Percentiles rank a stretch among this genome's conserved stretches.
These are phyloP conservation scores for Delphinapterus leucas DNA, from an alignment of 2,113 vertebrate genomes.

Conservation along the genomic window DNA sequence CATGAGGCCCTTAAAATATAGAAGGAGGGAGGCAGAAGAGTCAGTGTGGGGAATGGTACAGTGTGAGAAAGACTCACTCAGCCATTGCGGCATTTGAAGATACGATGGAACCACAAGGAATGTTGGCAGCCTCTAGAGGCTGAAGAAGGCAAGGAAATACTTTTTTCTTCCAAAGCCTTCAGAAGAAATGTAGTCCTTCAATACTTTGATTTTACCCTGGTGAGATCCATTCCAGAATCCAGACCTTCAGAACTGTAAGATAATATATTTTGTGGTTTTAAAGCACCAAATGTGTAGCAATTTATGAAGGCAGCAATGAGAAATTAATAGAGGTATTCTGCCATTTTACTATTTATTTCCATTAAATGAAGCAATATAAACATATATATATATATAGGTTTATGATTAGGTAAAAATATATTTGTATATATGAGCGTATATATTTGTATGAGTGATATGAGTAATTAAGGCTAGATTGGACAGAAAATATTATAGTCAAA, in stretches of 20 bases:
- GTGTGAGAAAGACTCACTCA: neutral
- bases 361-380: neutral
- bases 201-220: neutral
- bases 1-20: neutral
- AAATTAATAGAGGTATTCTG: neutral
- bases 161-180: neutral
- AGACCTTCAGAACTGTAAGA: neutral
- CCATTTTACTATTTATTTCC: neutral
- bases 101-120: neutral
- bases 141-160: neutral
- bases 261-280: neutral
- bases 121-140: neutral
- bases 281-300: neutral
- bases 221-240: neutral
- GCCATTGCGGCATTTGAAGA: neutral
- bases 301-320: neutral
- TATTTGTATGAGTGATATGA: neutral
- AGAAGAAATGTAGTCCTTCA: neutral
- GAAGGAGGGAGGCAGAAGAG: neutral
- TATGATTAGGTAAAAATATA: neutral
- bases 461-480: neutral
- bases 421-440: neutral
- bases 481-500: neutral
- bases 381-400: no score
- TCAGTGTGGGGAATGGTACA: neutral